A percentile compares a stretch with the other conserved stretches of the same genome.
Conservation (phyloP, 2,113 vertebrate species). For the Nibea coibor region DNA sequence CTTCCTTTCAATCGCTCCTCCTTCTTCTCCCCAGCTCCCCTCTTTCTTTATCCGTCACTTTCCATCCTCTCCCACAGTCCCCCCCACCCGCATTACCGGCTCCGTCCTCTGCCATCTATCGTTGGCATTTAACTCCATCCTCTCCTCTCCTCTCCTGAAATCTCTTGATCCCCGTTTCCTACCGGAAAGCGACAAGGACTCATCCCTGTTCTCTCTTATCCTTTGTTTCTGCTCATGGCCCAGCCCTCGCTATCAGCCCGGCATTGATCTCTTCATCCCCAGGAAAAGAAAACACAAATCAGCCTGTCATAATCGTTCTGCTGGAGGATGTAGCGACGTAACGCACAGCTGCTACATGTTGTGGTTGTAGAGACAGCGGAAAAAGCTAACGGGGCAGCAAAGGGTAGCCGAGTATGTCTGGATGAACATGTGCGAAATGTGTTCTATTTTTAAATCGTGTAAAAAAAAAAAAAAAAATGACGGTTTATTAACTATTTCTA, state of each 20-base stretch:
- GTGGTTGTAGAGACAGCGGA: slow-evolving; percentile 51
- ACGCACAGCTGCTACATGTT: slow-evolving; percentile 60
- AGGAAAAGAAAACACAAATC: slow-evolving; percentile 81
- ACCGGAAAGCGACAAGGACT: slow-evolving; percentile 62
- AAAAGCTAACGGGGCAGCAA: slow-evolving; percentile 35
- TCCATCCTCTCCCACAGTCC: slow-evolving; percentile 36
- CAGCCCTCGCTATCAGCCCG: slow-evolving; percentile 63
- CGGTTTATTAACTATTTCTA: slow-evolving; percentile 57
- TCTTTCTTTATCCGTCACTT: slow-evolving; percentile 56
- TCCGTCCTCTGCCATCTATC: slow-evolving; percentile 38
- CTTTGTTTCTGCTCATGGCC: slow-evolving; percentile 53
- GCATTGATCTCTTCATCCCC: slow-evolving; percentile 76
- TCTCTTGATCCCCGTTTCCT: slow-evolving; percentile 57
- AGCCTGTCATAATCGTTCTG: slow-evolving; percentile 79
- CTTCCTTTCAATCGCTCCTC: slow-evolving; percentile 56
- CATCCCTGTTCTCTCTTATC: slow-evolving; percentile 52
- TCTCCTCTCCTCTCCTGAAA: slow-evolving; percentile 50
- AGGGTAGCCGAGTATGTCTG: slow-evolving; percentile 11
- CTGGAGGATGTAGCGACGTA: slow-evolving; percentile 65
- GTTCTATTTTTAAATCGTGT: slow-evolving; percentile 61
- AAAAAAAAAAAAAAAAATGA: slow-evolving; percentile 19
- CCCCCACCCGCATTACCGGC: slow-evolving; percentile 36
- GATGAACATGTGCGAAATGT: slow-evolving; percentile 37
- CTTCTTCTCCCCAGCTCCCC: slow-evolving; percentile 44
- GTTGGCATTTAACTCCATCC: slow-evolving; percentile 57